Base-by-base conservation (phyloP, 2,888 invertebrate genomes). In the Hirudinaria manillensis region DNA sequence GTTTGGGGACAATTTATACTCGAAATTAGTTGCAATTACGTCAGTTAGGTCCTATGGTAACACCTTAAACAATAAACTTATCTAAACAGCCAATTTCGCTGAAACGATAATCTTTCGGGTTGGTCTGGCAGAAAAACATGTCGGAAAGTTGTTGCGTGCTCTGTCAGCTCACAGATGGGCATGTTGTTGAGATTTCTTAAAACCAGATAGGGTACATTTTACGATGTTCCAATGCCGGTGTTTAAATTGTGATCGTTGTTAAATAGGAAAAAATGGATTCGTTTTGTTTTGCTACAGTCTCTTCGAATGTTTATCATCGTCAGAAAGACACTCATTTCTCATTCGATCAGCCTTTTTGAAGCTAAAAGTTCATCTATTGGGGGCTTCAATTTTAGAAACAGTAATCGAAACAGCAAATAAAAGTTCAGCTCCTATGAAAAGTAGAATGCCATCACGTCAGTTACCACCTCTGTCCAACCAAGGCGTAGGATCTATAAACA, bases 371-470 rank as follows among this genome's bases (percentile, higher is more conserved):
- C 45, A 45, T 45, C 10, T 45, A 16, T 45, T 45, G 45, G 45
- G 16, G 45, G 45, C 45, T 45, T 10, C 45, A 45, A 45, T 45
- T 45, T 45, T 45, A 45, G 45, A 45, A 45, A 45, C 45, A 45
- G 3, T 45, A 45, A 45, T 45, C 45, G 16, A 45, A 45, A 45
- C 45, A 45, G 45, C 45, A 45, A 45, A n/a, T n/a, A n/a, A 45
- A 45, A 45, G 45, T 45, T 45, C 45, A 45, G 45, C 10, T 45
- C 45, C 45, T 45, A 45, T 45, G 45, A 45, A 45, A 45, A 51
- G 32, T 24, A 53, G 38, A 34, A 75, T 75, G 75, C 75, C 75
- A n/a, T 70, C 75, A 16, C 71, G 66, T 29, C 75, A 75, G 38
- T 45, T 75, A 34, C 75, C 75, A 32, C 75, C 75, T 51, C 66